Conservation (phyloP, 2,888 invertebrate genomes). For the Thereva unica region DNA sequence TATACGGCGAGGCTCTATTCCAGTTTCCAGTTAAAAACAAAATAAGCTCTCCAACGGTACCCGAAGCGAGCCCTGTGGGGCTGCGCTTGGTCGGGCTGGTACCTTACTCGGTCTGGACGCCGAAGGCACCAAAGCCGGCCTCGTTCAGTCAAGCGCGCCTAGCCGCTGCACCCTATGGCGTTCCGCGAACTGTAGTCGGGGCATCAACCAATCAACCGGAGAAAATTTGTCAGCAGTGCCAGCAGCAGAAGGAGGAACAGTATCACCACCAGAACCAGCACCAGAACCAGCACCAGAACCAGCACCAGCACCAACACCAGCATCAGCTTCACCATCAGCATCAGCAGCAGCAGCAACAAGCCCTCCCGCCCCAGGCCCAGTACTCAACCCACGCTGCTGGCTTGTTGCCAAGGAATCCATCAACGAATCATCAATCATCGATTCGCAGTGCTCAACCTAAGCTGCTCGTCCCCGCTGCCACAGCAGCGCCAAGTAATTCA, state of each 20-base stretch:
- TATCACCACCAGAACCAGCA: slow-evolving; percentile 39
- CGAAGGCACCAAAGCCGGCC: slow-evolving; percentile 51
- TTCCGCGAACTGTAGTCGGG: slow-evolving; percentile 27
- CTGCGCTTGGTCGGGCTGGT: slow-evolving; percentile 54
- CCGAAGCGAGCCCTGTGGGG: slow-evolving; percentile 52
- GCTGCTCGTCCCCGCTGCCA: slow-evolving; percentile 16
- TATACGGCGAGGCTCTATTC: slow-evolving; percentile 17
- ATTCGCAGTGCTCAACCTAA: slow-evolving; percentile 21
- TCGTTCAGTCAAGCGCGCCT: slow-evolving; percentile 44
- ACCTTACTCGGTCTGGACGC: slow-evolving; percentile 53
- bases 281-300: not conserved
- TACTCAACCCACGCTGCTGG: not conserved
- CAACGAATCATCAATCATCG: slow-evolving; percentile 38
- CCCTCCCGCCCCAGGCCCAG: not conserved
- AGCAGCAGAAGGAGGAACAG: slow-evolving; percentile 40
- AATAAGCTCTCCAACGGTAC: slow-evolving; percentile 50
- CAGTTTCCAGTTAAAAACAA: slow-evolving; percentile 43
- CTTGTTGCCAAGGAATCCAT: slow-evolving; percentile 10
- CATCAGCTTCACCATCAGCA: not conserved
- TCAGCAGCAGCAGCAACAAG: slow-evolving; percentile 5
- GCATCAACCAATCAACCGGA: slow-evolving; percentile 15
- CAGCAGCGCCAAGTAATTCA: slow-evolving; percentile 44
- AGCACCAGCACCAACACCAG: not conserved
- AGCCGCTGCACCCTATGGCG: slow-evolving; percentile 50
- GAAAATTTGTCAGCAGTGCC: slow-evolving; percentile 24